Evolutionary conservation across 2,888 invertebrate species (phyloP).

Genomic region (Acanthococcus lagerstroemiae): DNA sequence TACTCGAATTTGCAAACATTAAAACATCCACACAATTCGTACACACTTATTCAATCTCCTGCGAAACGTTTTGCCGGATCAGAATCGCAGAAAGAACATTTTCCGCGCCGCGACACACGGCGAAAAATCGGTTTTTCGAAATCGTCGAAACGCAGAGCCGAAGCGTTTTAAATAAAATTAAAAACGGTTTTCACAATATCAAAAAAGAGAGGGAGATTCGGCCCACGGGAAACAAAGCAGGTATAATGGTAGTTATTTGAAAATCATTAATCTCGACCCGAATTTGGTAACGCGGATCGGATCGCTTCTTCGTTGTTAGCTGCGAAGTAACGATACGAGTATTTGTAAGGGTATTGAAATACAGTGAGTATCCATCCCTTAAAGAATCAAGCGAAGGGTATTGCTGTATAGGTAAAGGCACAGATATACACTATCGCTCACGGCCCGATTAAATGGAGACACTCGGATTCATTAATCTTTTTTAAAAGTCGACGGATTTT

Average conservation of each 20-base stretch:
- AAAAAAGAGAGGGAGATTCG: constrained; percentile 7
- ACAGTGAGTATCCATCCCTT: constrained; percentile 19
- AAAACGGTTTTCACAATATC: background rate
- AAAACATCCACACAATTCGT: too few relatives aligned
- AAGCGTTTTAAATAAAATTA: background rate
- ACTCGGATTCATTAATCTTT: constrained; percentile 26
- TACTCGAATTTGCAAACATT: too few relatives aligned
- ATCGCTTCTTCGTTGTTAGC: background rate
- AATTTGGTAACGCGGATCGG: constrained; percentile 5
- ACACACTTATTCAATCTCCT: too few relatives aligned
- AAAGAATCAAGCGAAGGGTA: constrained; percentile 15
- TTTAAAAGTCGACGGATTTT: constrained; percentile 13
- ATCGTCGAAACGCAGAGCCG: background rate
- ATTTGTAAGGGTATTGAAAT: constrained; percentile 21
- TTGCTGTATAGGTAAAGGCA: constrained; percentile 22
- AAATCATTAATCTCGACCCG: constrained; percentile 25
- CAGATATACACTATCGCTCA: constrained; percentile 19
- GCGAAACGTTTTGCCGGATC: too few relatives aligned
- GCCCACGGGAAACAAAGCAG: constrained; percentile 19
- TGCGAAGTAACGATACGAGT: background rate
- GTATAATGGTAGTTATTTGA: constrained; percentile 27
- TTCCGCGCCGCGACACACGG: too few relatives aligned
- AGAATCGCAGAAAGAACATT: too few relatives aligned
- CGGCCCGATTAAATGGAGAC: constrained; percentile 26
- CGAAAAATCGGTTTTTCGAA: background rate